A percentile compares a stretch with the other conserved stretches of the same genome.
phyloP scores from a whole-genome alignment of 1,140 invertebrate species.

The Metaphire vulgaris region DNA sequence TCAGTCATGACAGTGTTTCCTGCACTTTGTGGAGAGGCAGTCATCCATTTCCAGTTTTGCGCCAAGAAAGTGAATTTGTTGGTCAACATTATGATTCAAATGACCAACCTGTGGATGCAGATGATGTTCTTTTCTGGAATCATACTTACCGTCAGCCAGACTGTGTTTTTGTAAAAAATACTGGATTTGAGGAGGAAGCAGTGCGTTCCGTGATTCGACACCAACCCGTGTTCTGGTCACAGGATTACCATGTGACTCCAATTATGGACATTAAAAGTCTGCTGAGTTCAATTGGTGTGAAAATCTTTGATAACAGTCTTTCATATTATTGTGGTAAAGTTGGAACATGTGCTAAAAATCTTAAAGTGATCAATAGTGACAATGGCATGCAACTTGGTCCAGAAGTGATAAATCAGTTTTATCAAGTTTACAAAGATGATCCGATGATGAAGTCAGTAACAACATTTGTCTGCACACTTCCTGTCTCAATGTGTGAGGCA shows the following conservation, averaged over 20 bases:
- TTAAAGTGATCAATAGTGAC: constrained; percentile 26
- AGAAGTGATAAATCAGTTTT: constrained; percentile 29
- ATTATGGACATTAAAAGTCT: constrained; percentile 30
- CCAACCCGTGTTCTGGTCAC: constrained; percentile 29
- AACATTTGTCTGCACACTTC: constrained; percentile 32
- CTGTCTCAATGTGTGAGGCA: constrained; percentile 30
- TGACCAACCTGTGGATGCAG: constrained; percentile 20
- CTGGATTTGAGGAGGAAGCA: constrained; percentile 25
- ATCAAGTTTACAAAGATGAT: constrained; percentile 26
- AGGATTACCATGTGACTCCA: constrained; percentile 30
- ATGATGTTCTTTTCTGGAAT: constrained; percentile 22
- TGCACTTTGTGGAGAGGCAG: constrained; percentile 24
- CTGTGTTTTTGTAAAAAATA: constrained; percentile 30
- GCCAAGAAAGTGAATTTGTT: constrained; percentile 28
- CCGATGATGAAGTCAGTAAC: constrained; percentile 28
- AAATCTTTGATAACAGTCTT: constrained; percentile 29
- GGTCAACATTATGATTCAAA: constrained; percentile 29
- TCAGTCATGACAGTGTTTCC: constrained; percentile 30
- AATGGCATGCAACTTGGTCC: constrained; percentile 29
- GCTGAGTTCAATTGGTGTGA: constrained; percentile 28
- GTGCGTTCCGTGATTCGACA: constrained; percentile 23
- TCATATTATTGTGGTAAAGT: constrained; percentile 26
- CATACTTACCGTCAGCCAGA: constrained; percentile 4
- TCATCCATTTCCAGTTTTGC: constrained; percentile 25
- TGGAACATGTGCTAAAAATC: constrained; percentile 30